Percentiles rank a stretch among this genome's conserved stretches.
These are phyloP conservation scores for Craniophora ligustri DNA, from an alignment of 2,888 invertebrate species.

Conservation along the genomic window DNA sequence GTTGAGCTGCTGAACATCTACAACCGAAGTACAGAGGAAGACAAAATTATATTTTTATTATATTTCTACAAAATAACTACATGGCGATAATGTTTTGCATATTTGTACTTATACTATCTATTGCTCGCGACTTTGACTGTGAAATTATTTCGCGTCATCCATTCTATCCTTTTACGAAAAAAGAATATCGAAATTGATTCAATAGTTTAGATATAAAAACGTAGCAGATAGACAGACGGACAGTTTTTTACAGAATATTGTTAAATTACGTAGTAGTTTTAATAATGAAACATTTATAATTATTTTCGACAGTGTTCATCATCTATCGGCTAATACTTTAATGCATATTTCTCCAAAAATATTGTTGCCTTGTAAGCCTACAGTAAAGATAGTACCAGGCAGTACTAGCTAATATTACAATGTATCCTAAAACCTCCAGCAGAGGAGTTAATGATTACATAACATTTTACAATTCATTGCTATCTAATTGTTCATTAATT, in stretches of 20 bases:
- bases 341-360: no score
- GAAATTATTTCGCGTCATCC: no score
- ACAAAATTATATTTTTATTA: constrained; percentile 1
- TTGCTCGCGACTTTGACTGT: no score
- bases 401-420: not conserved
- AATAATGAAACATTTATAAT: no score
- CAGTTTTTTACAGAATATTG: no score
- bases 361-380: not conserved
- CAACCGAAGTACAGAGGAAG: constrained; percentile 40
- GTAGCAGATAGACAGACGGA: no score
- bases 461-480: constrained; percentile 1
- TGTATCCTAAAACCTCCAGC: not conserved
- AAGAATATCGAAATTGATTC: no score
- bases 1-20: constrained; percentile 35
- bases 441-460: not conserved
- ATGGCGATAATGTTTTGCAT: not conserved
- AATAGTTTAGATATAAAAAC: no score
- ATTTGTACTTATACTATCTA: no score
- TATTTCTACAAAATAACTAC: not conserved
- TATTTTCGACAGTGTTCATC: not conserved
- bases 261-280: no score
- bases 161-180: no score
- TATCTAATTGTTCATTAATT: constrained; percentile 2
- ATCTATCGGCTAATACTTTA: not conserved
- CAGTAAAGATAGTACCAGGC: not conserved